Evolutionary conservation across 2,113 vertebrate species (phyloP), one percentile per base, ranked within the genome.

Genomic region (Piaya cayana): DNA sequence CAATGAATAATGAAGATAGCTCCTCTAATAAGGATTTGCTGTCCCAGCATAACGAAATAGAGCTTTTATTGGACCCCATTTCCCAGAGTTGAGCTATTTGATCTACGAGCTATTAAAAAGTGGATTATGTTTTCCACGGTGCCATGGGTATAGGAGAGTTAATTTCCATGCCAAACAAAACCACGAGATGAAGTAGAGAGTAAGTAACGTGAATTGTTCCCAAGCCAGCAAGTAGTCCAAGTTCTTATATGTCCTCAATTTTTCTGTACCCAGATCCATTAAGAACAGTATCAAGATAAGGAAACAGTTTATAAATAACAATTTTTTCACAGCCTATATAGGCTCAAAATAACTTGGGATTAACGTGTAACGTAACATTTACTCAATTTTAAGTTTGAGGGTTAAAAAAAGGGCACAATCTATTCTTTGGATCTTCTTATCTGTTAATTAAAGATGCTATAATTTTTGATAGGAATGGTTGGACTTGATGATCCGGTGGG

Each of bases 1-100:
- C 84, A 85, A 36, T 93, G 88, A 94, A 71, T 88, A 97, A 95
- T 86, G 83, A 94, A 77, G 62, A 95, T 83, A 64, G 30, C 21
- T 93, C 43, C 81, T 86, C 43, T 71, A 88, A 92, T 50, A 93
- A 62, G 17, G 55, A 86, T 87, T 93, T 85, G 30, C 76, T 92
- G 45, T 75, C 34, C 34, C 64, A 90, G 81, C 56, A 67, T 82
- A 88, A 90, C 42, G 78, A 94, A 93, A 74, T 52, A 2, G 45
- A 83, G 53, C 37, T 65, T 93, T 93, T 90, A 91, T 86, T 95
- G 69, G 68, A 95, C 79, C 11, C 4, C 37, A 68, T 89, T 95
- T 86, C 50, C 50, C 29, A 68, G 27, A 76, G 6, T 22, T 75
- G 59, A 93, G 72, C 34, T 82, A 67, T 76, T 77, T 92, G 47